A percentile compares a stretch with the other conserved stretches of the same genome.
phyloP scores from a whole-genome alignment of 2,113 vertebrate species.

The Paradoxurus hermaphroditus region DNA sequence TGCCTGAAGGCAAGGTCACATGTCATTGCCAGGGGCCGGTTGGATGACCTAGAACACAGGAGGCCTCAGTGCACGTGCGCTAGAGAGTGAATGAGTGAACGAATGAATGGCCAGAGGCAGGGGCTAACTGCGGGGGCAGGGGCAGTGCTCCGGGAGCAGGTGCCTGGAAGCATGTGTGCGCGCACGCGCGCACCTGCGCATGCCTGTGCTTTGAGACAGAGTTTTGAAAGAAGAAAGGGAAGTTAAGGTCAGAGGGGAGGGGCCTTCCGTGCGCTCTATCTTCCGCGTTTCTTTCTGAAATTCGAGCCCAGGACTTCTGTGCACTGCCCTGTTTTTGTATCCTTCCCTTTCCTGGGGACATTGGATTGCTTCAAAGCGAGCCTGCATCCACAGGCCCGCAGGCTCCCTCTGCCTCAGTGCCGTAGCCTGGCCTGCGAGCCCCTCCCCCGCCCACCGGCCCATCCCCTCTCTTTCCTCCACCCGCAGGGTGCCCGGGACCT shows the following conservation, averaged over 20 bases:
- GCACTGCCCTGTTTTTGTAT: rapidly evolving
- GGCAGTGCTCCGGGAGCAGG: background rate
- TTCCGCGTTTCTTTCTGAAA: background rate
- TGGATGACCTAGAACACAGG: background rate
- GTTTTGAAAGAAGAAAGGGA: background rate
- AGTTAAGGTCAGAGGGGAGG: background rate
- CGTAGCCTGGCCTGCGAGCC: background rate
- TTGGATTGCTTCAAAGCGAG: background rate
- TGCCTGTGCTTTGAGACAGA: background rate
- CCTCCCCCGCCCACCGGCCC: background rate
- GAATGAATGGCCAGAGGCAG: background rate
- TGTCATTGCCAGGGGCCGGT: background rate
- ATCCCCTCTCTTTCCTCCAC: background rate
- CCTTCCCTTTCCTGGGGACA: background rate
- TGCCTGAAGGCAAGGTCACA: background rate
- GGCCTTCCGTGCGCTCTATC: background rate
- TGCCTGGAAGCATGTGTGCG: background rate
- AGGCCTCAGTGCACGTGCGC: background rate
- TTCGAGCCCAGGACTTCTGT: background rate
- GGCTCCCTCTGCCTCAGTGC: background rate
- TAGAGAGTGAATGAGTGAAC: background rate
- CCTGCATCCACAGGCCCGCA: background rate
- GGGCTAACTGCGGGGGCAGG: background rate
- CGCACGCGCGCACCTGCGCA: background rate
- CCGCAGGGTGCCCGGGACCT: background rate